Conservation (phyloP, 2,797 vertebrate species). For the Bovichtus diacanthus region DNA sequence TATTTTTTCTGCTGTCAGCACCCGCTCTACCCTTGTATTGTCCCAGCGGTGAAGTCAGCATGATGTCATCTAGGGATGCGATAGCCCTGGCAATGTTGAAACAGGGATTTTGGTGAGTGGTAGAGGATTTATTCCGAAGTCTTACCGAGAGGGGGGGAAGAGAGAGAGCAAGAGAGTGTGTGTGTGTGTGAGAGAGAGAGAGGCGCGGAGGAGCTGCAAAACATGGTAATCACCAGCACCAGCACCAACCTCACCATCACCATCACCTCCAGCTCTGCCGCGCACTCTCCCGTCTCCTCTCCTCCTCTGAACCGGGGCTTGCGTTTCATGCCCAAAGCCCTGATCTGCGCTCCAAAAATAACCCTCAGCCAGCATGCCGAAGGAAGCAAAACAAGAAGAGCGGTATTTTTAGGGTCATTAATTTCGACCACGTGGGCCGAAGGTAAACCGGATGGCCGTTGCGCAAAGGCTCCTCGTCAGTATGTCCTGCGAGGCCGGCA, state of each 20-base stretch:
- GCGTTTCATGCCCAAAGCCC: conserved; percentile 93
- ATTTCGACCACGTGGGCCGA: conserved; percentile 96
- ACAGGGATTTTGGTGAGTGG: conserved; percentile 72
- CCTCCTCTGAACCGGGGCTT: conserved; percentile 86
- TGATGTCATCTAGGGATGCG: conserved; percentile 85
- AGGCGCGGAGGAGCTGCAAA: conserved; percentile 87
- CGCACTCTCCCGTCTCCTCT: conserved; percentile 81
- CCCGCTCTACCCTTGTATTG: conserved; percentile 48
- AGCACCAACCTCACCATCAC: conserved; percentile 75
- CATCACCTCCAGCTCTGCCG: conserved; percentile 85
- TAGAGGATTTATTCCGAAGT: conserved; percentile 65
- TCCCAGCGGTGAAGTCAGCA: conserved; percentile 85
- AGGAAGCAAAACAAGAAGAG: conserved; percentile 96
- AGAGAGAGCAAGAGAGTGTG: conserved; percentile 45
- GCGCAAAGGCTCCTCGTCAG: conserved; percentile 94
- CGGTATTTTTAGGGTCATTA: conserved; percentile 99
- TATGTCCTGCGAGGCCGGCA: conserved; percentile 92
- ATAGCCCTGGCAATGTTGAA: conserved; percentile 66
- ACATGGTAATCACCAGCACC: conserved; percentile 91
- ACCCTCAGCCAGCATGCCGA: conserved; percentile 95
- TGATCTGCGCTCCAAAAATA: conserved; percentile 96
- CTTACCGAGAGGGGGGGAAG: conserved; percentile 60
- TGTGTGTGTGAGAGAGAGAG: conserved; percentile 52
- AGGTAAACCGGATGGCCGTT: conserved; percentile 95
- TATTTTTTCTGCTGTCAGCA: conserved; percentile 75